Conservation (phyloP, 2,113 vertebrate species). For the Anarhynchus alexandrinus region DNA sequence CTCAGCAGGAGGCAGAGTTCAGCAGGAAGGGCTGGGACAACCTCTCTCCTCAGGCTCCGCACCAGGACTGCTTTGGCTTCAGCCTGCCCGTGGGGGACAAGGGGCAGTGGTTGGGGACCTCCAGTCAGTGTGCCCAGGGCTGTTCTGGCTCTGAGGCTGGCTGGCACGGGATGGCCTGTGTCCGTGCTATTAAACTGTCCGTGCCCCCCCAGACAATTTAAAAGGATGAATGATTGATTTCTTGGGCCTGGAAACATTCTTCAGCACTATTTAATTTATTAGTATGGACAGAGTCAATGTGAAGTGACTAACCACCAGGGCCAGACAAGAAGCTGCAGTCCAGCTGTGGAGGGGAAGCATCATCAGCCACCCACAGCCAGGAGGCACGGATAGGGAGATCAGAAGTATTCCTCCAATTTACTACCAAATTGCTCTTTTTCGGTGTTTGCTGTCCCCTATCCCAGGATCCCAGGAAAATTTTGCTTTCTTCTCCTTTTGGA, state of each 20-base stretch:
- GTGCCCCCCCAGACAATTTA: background rate
- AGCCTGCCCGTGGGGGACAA: background rate
- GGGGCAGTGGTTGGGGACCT: background rate
- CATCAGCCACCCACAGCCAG: background rate
- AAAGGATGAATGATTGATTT: conserved; percentile 39
- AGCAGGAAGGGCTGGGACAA: background rate
- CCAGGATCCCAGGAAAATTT: background rate
- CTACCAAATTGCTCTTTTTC: background rate
- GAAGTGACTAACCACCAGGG: background rate
- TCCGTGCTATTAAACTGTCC: background rate
- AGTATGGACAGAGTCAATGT: background rate
- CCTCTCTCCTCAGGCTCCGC: background rate
- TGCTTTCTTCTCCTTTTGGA: background rate
- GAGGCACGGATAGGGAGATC: background rate
- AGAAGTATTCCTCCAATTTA: background rate
- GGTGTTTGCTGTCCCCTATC: background rate
- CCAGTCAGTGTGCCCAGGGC: background rate
- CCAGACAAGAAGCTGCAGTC: background rate
- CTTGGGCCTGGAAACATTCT: conserved; percentile 37
- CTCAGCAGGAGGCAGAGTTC: background rate
- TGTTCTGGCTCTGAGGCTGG: background rate
- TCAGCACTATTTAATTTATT: conserved; percentile 24
- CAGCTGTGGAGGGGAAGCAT: background rate
- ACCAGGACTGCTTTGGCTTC: background rate
- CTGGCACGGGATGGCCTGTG: background rate